A percentile compares a stretch with the other conserved stretches of the same genome.
These are phyloP conservation scores for Zeugodacus cucurbitae DNA, from an alignment of 1,140 invertebrate species.

Conservation along the genomic window DNA sequence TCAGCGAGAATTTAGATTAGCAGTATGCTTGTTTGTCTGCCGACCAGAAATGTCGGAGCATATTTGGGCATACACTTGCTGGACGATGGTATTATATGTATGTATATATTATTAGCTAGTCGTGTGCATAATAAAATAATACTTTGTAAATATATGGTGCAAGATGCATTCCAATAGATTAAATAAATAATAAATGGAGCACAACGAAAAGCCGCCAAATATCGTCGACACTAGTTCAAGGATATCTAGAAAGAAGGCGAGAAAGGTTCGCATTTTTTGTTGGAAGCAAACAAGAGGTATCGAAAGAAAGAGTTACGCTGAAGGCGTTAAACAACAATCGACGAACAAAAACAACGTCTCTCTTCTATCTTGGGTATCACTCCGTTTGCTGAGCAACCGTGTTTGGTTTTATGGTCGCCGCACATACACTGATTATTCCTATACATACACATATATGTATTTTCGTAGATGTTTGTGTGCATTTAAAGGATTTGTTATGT, in stretches of 20 bases:
- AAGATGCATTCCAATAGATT: not conserved
- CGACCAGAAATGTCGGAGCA: too few species aligned
- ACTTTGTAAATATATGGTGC: not conserved
- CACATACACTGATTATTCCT: not conserved
- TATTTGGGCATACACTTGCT: too few species aligned
- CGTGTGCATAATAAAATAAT: conserved; percentile 2
- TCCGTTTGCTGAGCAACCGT: not conserved
- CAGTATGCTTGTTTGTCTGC: too few species aligned
- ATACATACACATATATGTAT: not conserved
- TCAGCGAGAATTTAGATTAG: not conserved
- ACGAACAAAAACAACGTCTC: not conserved
- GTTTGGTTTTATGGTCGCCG: not conserved
- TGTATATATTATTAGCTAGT: not conserved
- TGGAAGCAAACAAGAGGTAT: not conserved
- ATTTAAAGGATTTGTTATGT: not conserved
- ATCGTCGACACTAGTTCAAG: not conserved
- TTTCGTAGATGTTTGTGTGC: not conserved
- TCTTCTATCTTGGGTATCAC: not conserved
- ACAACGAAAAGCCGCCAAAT: not conserved
- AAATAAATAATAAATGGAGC: not conserved
- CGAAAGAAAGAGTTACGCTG: not conserved
- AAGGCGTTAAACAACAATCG: not conserved
- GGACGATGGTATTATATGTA: too few species aligned
- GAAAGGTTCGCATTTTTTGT: not conserved
- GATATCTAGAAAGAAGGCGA: not conserved